Conservation (phyloP, 2,797 vertebrate genomes). For the Falco naumanni region DNA sequence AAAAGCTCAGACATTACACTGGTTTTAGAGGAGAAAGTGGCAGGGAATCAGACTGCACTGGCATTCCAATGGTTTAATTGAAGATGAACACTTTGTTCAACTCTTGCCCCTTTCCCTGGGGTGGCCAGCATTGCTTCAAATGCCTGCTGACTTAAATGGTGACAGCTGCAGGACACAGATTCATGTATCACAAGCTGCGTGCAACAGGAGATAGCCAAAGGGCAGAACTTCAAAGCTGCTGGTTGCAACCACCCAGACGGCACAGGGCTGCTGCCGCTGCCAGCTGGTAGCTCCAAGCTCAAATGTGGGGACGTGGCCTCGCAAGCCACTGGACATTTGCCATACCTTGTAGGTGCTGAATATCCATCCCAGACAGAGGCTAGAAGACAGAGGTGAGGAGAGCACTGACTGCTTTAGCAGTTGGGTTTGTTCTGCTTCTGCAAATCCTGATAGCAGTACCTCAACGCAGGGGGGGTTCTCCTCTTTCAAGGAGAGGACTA, state of each 20-base stretch:
- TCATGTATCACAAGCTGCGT: conserved; percentile 65
- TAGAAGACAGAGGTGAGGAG: not conserved
- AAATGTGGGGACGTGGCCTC: not conserved
- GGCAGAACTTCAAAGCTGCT: conserved; percentile 79
- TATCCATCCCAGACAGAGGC: not conserved
- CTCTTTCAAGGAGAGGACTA: not conserved
- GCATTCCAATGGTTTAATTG: conserved; percentile 62
- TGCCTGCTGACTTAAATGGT: conserved; percentile 72
- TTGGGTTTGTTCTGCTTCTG: not conserved
- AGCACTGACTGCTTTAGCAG: not conserved
- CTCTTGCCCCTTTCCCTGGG: conserved; percentile 63
- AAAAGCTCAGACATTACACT: not conserved
- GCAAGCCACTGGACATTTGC: conserved; percentile 25
- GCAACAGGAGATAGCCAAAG: conserved; percentile 76
- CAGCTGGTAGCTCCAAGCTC: conserved; percentile 65
- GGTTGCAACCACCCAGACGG: conserved; percentile 51
- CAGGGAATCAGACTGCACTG: conserved; percentile 32
- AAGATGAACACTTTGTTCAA: conserved; percentile 73
- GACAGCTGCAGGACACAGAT: conserved; percentile 77
- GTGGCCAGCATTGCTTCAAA: conserved; percentile 73
- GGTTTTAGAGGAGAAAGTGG: conserved; percentile 49
- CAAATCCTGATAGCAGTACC: not conserved
- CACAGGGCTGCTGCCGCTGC: conserved; percentile 37
- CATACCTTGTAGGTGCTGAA: not conserved
- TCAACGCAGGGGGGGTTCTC: not conserved